Percentiles rank a stretch among this genome's conserved stretches.
Conservation (phyloP, 2,113 vertebrate genomes). For the Addax nasomaculatus region DNA sequence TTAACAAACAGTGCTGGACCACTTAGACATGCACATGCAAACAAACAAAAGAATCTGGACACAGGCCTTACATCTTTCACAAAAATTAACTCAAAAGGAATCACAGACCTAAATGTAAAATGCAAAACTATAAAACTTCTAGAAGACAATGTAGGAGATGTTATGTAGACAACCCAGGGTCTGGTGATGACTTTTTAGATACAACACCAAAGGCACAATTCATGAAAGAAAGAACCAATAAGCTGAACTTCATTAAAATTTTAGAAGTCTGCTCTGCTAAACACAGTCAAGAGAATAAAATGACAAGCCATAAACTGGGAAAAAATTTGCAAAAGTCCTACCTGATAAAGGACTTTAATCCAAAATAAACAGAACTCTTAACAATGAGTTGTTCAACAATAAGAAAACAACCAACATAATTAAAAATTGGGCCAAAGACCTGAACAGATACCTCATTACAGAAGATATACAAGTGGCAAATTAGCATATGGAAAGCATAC, state of each 20-base stretch:
- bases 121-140: neutral
- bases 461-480: neutral
- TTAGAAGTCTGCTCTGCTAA: neutral
- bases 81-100: neutral
- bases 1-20: neutral
- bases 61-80: neutral
- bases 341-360: neutral
- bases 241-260: neutral
- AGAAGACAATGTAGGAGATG: neutral
- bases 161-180: neutral
- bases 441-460: neutral
- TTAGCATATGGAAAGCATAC: neutral
- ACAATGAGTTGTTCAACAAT: neutral
- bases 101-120: neutral
- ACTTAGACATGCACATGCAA: neutral
- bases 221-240: neutral
- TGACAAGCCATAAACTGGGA: neutral
- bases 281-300: neutral
- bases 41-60: neutral
- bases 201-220: neutral
- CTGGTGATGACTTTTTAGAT: neutral
- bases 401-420: neutral
- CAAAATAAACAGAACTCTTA: neutral
- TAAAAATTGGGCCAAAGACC: neutral
- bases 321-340: neutral